Base-by-base conservation (phyloP, 2,797 vertebrate genomes). In the Gymnothorax javanicus region DNA sequence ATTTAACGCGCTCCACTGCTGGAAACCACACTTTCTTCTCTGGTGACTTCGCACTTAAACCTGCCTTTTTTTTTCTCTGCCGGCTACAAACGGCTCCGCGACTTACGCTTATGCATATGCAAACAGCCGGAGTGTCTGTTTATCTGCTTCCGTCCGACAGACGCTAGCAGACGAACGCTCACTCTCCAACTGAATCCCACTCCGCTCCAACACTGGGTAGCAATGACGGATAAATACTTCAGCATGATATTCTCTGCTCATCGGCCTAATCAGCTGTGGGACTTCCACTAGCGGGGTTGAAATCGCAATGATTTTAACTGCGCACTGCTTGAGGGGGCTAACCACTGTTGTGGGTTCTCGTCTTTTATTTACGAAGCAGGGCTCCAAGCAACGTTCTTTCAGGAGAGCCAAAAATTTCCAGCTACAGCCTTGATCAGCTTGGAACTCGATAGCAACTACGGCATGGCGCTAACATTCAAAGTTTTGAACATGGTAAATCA, bases 41-140 rank as follows among this genome's bases (percentile, higher is more conserved):
- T 73, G 15, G 6, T 52, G 59, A 62, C 89, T 90, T 84, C 85
- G 86, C 57, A 87, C 67, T 82, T 33, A 9, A 52, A 79, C 15
- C 43, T 54, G 75, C 6, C 33, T 43, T 43, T 43, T 43, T 43
- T 2, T 50, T 79, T 12, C 2, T 75, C 17, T 79, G 15, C 33
- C 20, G 75, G 75, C 75, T 50, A 50, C 23, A 52, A 79, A 79
- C 12, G 43, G 43, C 75, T 54, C 75, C 43, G 23, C 17, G 52
- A 79, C 33, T 43, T 79, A 52, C 17, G 13, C 27, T 2, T 43
- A 12, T 13, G 13, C 71, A 75, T 17, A 75, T 6, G 17, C 11
- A 43, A 75, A 75, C 71, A 43, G 27, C 13, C 27, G 17, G 4
- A 1, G 13, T 43, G 1, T 75, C 27, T 75, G 27, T 33, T 13